Percentiles rank a stretch among this genome's conserved stretches.
Evolutionary conservation across 2,888 invertebrate genomes (phyloP).

Genomic region (Drosophila barbarae): DNA sequence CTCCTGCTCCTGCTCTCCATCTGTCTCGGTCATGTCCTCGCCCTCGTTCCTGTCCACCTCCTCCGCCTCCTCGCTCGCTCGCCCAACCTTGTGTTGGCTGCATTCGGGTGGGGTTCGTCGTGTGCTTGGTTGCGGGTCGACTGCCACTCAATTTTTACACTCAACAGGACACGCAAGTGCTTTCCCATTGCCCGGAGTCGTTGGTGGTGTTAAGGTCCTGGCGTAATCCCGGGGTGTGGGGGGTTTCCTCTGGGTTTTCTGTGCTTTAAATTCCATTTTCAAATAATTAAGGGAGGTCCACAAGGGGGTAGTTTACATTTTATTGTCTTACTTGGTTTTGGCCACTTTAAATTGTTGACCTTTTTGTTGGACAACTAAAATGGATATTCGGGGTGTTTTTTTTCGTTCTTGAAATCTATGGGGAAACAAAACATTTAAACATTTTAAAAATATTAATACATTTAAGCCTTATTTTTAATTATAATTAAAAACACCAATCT

Average conservation of each 20-base stretch:
- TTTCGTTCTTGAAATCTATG: neutral
- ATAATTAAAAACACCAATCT: too few species aligned
- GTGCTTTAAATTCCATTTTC: constrained; percentile 62
- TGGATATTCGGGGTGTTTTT: constrained; percentile 1
- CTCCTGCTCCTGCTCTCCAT: constrained; percentile 23
- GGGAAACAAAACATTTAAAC: neutral
- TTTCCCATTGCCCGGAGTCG: constrained; percentile 28
- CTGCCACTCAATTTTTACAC: constrained; percentile 50
- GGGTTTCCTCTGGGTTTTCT: constrained; percentile 35
- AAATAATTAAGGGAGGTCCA: constrained; percentile 58
- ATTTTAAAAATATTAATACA: too few species aligned
- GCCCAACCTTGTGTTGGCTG: constrained; percentile 7
- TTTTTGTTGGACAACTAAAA: neutral
- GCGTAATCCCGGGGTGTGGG: constrained; percentile 46
- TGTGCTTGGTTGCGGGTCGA: constrained; percentile 11
- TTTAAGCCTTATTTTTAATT: too few species aligned
- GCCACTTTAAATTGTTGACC: constrained; percentile 34
- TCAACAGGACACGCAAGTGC: constrained; percentile 65
- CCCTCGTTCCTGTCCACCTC: constrained; percentile 25
- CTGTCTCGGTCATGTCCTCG: constrained; percentile 37
- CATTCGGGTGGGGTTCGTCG: constrained; percentile 28
- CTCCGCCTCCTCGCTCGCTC: constrained; percentile 10
- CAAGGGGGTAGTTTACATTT: constrained; percentile 53
- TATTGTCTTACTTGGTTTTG: constrained; percentile 47
- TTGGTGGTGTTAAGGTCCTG: constrained; percentile 49